Percentiles rank a stretch among this genome's conserved stretches.
These are phyloP conservation scores for Zaprionus obscuricornis DNA, from an alignment of 2,888 invertebrate species.

Conservation along the genomic window DNA sequence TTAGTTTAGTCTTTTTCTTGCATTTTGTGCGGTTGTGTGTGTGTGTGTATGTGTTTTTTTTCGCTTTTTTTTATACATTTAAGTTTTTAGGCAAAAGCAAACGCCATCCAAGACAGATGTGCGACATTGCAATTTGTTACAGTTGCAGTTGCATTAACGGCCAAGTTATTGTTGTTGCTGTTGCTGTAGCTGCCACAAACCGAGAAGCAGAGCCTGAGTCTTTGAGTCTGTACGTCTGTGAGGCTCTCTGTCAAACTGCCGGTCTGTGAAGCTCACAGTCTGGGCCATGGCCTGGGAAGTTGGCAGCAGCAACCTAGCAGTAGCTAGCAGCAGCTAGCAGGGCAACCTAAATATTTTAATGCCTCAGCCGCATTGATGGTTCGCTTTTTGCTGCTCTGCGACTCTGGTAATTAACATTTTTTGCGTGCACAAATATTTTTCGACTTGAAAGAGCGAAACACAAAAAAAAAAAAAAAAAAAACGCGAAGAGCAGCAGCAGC, in stretches of 20 bases:
- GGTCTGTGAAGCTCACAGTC: slow-evolving; percentile 28
- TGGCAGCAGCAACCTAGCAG: slow-evolving; percentile 49
- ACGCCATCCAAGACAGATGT: slow-evolving; percentile 75
- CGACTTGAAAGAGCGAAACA: slow-evolving; percentile 67
- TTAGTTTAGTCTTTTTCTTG: slow-evolving; percentile 23
- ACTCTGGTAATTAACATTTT: slow-evolving; percentile 76
- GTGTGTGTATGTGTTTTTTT: no score
- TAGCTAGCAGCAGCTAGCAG: slow-evolving; percentile 31
- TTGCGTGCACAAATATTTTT: slow-evolving; percentile 78
- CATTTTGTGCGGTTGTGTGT: no score
- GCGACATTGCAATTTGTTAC: slow-evolving; percentile 76
- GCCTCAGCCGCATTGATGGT: slow-evolving; percentile 75
- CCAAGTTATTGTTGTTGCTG: slow-evolving; percentile 30
- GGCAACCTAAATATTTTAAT: slow-evolving; percentile 73
- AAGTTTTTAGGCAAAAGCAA: slow-evolving; percentile 70
- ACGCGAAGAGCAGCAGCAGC: slow-evolving; percentile 39
- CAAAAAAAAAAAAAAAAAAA: no score
- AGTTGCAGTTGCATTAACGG: slow-evolving; percentile 77
- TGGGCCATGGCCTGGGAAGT: slow-evolving; percentile 60
- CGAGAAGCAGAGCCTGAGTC: slow-evolving; percentile 23
- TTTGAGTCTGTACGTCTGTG: slow-evolving; percentile 9
- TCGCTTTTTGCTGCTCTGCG: slow-evolving; percentile 59
- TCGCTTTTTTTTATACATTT: no score
- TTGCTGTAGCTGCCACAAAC: no score
- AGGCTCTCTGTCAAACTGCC: slow-evolving; percentile 27